Evolutionary conservation across 2,113 vertebrate species (phyloP).

Genomic region (Oncorhynchus tshawytscha): DNA sequence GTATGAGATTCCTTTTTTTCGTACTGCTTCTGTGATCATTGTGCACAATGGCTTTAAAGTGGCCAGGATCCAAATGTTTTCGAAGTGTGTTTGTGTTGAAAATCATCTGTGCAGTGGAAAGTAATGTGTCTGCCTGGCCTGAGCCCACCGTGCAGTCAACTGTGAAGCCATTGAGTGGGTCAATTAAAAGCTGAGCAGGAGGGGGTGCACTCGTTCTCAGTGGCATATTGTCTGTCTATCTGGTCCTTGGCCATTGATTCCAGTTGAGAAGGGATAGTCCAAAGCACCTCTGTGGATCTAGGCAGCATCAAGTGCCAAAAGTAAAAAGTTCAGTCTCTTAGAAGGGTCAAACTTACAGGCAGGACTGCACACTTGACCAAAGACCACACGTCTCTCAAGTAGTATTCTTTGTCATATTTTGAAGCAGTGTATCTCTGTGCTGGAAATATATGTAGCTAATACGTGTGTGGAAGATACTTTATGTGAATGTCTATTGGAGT

Average conservation of each 20-base stretch:
- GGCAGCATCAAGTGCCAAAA: background rate
- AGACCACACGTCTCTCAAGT: background rate
- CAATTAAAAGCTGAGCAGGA: background rate
- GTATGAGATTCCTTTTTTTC: background rate
- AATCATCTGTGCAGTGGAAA: too few relatives aligned
- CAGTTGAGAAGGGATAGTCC: too few relatives aligned
- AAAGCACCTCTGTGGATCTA: background rate
- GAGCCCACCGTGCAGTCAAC: too few relatives aligned
- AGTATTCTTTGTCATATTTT: background rate
- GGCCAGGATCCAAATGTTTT: background rate
- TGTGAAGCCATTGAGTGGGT: background rate
- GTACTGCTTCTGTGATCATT: background rate
- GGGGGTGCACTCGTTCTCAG: background rate
- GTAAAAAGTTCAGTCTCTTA: background rate
- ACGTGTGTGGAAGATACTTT: background rate
- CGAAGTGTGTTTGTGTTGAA: background rate
- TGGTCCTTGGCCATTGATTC: too few relatives aligned
- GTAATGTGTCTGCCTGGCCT: too few relatives aligned
- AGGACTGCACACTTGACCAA: background rate
- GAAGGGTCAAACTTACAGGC: background rate
- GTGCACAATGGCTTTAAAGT: background rate
- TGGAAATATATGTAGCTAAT: too few relatives aligned
- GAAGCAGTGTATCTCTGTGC: too few relatives aligned
- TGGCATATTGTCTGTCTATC: background rate
- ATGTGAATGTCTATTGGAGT: background rate